A percentile compares a stretch with the other conserved stretches of the same genome.
phyloP scores from a whole-genome alignment of 2,888 invertebrate genomes.

The Eupithecia inturbata region DNA sequence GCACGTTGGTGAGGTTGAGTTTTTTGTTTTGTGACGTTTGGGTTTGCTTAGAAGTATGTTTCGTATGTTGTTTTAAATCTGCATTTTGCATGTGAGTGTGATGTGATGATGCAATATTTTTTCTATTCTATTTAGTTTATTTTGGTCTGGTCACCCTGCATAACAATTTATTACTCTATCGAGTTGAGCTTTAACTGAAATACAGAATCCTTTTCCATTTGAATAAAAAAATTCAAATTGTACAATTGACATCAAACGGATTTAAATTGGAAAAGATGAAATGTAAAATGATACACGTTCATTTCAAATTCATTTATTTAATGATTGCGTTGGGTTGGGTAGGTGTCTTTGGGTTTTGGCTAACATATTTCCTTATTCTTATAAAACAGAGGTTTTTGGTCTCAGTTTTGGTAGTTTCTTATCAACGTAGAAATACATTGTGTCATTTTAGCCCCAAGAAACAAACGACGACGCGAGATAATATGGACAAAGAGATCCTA shows the following conservation, averaged over 20 bases:
- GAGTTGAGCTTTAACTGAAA: background rate
- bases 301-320: background rate
- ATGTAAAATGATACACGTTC: slow-evolving; percentile 5
- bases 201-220: slow-evolving; percentile 8
- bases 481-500: background rate
- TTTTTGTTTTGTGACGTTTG: background rate
- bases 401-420: background rate
- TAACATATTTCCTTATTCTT: background rate
- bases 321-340: background rate
- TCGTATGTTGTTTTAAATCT: too few relatives aligned
- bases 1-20: background rate
- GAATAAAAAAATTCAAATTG: slow-evolving; percentile 26
- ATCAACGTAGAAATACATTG: background rate
- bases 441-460: background rate
- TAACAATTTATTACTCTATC: slow-evolving; percentile 1
- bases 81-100: background rate
- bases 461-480: background rate
- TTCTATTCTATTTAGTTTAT: background rate
- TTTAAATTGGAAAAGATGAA: slow-evolving; percentile 26
- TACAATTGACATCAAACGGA: slow-evolving; percentile 25
- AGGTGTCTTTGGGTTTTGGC: background rate
- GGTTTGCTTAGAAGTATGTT: background rate
- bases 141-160: background rate
- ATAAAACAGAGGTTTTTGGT: background rate
- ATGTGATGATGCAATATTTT: too few relatives aligned